Conservation (phyloP, 1,140 invertebrate genomes). For the Cyclargus thomasi region DNA sequence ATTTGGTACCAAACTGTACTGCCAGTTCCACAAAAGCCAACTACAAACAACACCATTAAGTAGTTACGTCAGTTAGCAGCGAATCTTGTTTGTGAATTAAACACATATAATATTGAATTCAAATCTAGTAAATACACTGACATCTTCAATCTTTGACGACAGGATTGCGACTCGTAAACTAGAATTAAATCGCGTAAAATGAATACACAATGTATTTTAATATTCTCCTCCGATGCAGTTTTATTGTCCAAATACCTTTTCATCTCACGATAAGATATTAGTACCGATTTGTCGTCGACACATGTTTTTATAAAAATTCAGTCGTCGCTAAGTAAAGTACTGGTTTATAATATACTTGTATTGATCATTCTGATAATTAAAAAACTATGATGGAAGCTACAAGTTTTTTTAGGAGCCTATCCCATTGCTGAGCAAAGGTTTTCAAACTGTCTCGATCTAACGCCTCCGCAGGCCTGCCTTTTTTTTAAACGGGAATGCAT, state of each 20-base stretch:
- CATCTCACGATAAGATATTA: neutral
- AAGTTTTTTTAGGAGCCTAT: too few species aligned
- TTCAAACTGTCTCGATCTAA: too few species aligned
- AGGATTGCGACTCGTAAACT: neutral
- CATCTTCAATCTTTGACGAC: neutral
- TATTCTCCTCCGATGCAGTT: neutral
- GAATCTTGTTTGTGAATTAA: neutral
- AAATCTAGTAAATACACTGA: too few species aligned
- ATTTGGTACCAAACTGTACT: neutral
- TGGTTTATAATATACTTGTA: too few species aligned
- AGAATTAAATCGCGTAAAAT: neutral
- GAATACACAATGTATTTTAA: slow-evolving; percentile 3
- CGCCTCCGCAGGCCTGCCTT: too few species aligned
- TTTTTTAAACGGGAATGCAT: too few species aligned
- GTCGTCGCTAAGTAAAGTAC: too few species aligned
- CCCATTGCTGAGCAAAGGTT: too few species aligned
- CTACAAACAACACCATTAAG: neutral
- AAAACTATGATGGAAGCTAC: too few species aligned
- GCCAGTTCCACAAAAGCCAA: neutral
- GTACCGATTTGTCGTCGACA: neutral
- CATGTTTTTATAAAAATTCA: too few species aligned
- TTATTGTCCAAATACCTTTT: neutral
- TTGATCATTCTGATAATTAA: too few species aligned
- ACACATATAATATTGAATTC: neutral
- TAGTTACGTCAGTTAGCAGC: neutral